Conservation (phyloP, 1,140 invertebrate species). For the Ptiloglossa arizonensis region DNA sequence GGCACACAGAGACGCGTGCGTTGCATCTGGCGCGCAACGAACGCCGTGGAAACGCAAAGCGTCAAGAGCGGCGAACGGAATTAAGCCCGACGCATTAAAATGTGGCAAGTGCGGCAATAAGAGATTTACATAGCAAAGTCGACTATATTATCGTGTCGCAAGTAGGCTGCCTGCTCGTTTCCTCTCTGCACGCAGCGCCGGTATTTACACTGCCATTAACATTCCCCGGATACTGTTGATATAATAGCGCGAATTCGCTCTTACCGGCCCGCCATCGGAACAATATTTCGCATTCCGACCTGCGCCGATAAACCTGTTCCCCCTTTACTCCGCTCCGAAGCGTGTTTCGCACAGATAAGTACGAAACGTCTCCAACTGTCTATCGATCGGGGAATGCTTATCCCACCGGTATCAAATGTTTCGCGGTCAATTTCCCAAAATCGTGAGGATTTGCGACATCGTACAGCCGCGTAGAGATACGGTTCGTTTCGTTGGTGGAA, state of each 20-base stretch:
- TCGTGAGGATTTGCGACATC: too few species aligned
- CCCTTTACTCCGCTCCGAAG: neutral
- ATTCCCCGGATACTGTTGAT: constrained; percentile 11
- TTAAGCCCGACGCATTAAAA: constrained; percentile 13
- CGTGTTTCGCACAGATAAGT: constrained; percentile 4
- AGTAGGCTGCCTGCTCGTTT: neutral
- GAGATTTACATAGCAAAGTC: constrained; percentile 26
- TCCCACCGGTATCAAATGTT: too few species aligned
- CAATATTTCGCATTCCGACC: constrained; percentile 2
- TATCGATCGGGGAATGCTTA: too few species aligned
- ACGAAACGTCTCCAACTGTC: neutral
- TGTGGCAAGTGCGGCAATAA: constrained; percentile 14
- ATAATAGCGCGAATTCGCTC: constrained; percentile 4
- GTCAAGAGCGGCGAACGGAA: neutral
- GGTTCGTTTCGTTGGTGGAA: too few species aligned
- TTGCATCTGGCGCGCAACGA: neutral
- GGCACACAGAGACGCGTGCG: neutral
- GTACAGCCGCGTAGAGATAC: too few species aligned
- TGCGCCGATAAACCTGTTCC: neutral
- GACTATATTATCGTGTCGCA: constrained; percentile 17
- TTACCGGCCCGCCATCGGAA: neutral
- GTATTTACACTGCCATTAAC: constrained; percentile 22
- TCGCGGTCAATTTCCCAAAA: too few species aligned
- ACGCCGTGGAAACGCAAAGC: neutral
- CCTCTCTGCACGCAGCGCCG: neutral